These are phyloP conservation scores for Rhea pennata DNA, from an alignment of 2,113 vertebrate species.

Conservation along the genomic window DNA sequence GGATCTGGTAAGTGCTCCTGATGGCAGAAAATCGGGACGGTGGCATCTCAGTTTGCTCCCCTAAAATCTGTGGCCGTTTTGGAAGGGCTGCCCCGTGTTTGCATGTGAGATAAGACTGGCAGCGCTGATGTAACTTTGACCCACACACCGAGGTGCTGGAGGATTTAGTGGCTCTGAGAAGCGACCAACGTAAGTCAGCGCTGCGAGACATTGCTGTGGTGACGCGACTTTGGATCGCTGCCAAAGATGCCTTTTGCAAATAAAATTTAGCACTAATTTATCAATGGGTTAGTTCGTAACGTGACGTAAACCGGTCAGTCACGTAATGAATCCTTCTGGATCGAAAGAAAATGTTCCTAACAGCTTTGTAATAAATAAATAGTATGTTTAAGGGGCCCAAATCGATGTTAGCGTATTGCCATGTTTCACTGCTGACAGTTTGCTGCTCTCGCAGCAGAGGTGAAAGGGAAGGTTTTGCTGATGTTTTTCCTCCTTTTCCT, in stretches of 20 bases:
- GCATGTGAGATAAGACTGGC: background rate
- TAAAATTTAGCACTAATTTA: slow-evolving; percentile 43
- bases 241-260: slow-evolving; percentile 55
- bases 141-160: background rate
- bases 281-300: slow-evolving; percentile 32
- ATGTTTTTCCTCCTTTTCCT: background rate
- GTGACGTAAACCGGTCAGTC: slow-evolving; percentile 9
- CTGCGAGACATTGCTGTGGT: background rate
- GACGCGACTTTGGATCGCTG: slow-evolving; percentile 33
- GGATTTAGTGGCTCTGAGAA: background rate
- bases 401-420: background rate
- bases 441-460: background rate
- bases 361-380: background rate
- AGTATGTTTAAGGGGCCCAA: background rate
- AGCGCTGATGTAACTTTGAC: background rate
- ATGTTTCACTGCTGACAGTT: background rate
- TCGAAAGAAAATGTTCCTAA: background rate
- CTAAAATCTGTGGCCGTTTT: background rate
- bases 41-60: background rate
- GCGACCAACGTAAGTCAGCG: slow-evolving; percentile 19
- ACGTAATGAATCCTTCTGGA: slow-evolving; percentile 20
- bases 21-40: background rate
- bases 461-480: background rate
- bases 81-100: background rate
- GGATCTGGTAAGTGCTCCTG: background rate